Base-by-base conservation (phyloP, 2,113 vertebrate genomes). In the Pica pica region DNA sequence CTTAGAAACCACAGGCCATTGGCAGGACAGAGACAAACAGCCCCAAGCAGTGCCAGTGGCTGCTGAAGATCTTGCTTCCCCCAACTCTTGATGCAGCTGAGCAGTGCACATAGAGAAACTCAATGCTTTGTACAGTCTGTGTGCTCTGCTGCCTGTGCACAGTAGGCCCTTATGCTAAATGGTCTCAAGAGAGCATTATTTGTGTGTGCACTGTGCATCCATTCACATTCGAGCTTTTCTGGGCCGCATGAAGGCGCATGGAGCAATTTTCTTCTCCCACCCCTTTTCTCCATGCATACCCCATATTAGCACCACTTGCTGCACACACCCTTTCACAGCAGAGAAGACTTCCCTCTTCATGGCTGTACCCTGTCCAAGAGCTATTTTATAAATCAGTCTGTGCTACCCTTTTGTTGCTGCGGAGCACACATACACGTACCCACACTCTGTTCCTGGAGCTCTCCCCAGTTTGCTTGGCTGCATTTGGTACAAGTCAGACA, bases 361-460 rank as follows among this genome's bases (percentile, higher is more conserved):
- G 41, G 61, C 37, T 78, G 13, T 28, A 9, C 27, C 10, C 22
- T 30, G 4, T 12, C 52, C 46, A 64, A 60, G 30, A 71, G 23
- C 23, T 44, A 10, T n/a, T 75, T 82, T 16, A 56, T 31, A 28
- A 76, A 52, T 30, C 70, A 56, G 76, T 59, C 44, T 53, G 22
- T 5, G 16, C 8, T 9, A 33, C 5, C 17, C 15, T 73, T 91
- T 52, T 35, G 13, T 56, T 84, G 13, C 16, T 78, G 47, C 35
- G 30, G 39, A 82, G 61, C 53, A 71, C 28, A 49, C 5, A 26
- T 1, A 13, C 37, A 35, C 1, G 0, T 5, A 12, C 13, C 35
- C 24, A 49, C 3, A 8, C 14, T 11, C 42, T 42, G 28, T 19
- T 67, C 35, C n/a, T 1, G 1, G 57, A 75, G 26, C 22, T 68